Evolutionary conservation across 2,888 invertebrate species (phyloP), one percentile per base, ranked within the genome.

Genomic region (Priocnemis perturbator): DNA sequence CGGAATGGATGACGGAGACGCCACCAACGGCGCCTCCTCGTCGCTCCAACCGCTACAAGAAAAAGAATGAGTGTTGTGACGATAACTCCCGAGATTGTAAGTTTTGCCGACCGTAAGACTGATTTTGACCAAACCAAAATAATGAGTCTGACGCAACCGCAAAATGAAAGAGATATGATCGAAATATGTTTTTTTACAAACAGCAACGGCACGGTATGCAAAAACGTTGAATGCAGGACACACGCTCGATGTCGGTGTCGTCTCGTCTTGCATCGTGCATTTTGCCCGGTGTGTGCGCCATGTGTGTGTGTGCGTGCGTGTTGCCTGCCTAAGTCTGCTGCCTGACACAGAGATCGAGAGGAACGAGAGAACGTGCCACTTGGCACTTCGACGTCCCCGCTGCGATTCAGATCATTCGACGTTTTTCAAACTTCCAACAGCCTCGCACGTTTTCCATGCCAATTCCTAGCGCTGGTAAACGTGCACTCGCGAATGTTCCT

Each of bases 51-150:
- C 87, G 87, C 82, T 89, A 88, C 88, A 89, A 85, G 89, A 89
- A 89, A 89, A 88, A 88, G 83, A 88, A 88, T 85, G 88, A 88
- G 74, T 88, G 89, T 87, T 88, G 88, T 87, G 89, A 89, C 84
- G 89, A 89, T 81, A 88, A 79, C 86, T 77, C 84, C 81, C 85
- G 86, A 85, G 88, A 88, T 85, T 84, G 89, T 89, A 89, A 89
- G 89, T 88, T 82, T 84, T 81, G 80, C 73, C 77, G 74, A 74
- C 77, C 37, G 37, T 37, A 37, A 37, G 37, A 37, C 37, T 37
- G 37, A 37, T 37, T 37, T 37, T 50, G 19, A 50, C n/a, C 50
- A 50, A 19, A 14, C 17, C 78, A 81, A 70, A 65, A 76, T 61
- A 71, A 66, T 65, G 37, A 37, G 37, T 37, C 37, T 37, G 11